Conservation (phyloP, 2,888 invertebrate genomes). For the Acrobasis consociella region DNA sequence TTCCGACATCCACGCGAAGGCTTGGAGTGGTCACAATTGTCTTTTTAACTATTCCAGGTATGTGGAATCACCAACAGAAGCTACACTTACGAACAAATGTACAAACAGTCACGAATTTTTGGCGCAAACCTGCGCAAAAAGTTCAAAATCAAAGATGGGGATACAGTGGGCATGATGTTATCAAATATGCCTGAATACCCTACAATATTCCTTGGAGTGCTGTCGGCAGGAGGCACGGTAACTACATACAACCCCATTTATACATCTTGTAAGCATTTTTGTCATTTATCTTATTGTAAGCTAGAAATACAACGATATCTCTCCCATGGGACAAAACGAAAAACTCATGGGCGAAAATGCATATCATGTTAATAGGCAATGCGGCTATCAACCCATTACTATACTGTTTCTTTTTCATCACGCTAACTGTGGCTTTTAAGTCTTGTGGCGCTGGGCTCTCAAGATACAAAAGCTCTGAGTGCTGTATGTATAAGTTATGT, state of each 20-base stretch:
- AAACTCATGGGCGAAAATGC: no score
- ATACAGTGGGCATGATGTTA: conserved; percentile 85
- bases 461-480: no score
- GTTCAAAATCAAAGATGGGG: conserved; percentile 83
- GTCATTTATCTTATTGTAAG: neutral
- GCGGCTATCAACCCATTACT: no score
- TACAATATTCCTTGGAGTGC: conserved; percentile 81
- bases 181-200: conserved; percentile 89
- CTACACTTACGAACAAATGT: conserved; percentile 85
- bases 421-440: no score
- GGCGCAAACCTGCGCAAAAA: conserved; percentile 83
- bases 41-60: conserved; percentile 73
- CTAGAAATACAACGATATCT: no score
- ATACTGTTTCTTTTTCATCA: no score
- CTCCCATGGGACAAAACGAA: no score
- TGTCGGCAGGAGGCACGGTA: conserved; percentile 84
- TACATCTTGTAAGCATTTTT: conserved; percentile 74
- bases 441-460: no score
- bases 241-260: conserved; percentile 88
- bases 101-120: conserved; percentile 82
- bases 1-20: no score
- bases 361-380: no score
- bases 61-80: conserved; percentile 86
- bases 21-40: no score
- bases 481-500: no score